phyloP scores from a whole-genome alignment of 2,888 invertebrate genomes.

The Noctua pronuba region DNA sequence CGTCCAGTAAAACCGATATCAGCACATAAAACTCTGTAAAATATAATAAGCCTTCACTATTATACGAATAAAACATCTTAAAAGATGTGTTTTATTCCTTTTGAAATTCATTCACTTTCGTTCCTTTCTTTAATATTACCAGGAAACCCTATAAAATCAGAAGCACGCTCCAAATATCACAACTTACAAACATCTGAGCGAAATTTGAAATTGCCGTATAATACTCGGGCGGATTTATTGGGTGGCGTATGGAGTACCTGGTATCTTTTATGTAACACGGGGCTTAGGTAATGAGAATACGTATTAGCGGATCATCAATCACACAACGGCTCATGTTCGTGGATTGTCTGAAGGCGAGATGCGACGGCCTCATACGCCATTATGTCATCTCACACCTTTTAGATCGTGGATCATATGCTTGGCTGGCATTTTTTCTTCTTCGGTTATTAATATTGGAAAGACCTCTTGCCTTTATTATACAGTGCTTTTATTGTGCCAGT shows the following conservation, averaged over 20 bases:
- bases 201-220: slow-evolving; percentile 56
- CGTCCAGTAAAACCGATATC: slow-evolving; percentile 13
- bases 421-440: slow-evolving; percentile 59
- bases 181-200: slow-evolving; percentile 42
- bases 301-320: slow-evolving; percentile 82
- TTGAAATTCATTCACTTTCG: slow-evolving; percentile 47
- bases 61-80: slow-evolving; percentile 44
- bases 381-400: slow-evolving; percentile 74
- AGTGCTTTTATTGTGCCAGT: slow-evolving; percentile 40
- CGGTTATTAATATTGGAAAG: slow-evolving; percentile 65
- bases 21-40: slow-evolving; percentile 19
- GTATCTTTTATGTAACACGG: slow-evolving; percentile 68
- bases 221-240: slow-evolving; percentile 56
- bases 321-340: slow-evolving; percentile 75
- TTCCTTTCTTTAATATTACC: slow-evolving; percentile 42
- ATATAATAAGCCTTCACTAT: slow-evolving; percentile 28
- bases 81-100: too few species aligned
- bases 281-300: slow-evolving; percentile 77
- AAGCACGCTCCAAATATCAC: slow-evolving; percentile 47
- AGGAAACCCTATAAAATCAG: slow-evolving; percentile 47
- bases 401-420: slow-evolving; percentile 72
- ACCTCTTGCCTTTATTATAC: slow-evolving; percentile 49
- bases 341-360: slow-evolving; percentile 72
- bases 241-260: slow-evolving; percentile 54
- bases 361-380: slow-evolving; percentile 68